Conservation (phyloP, 2,888 invertebrate species). For the Volucella inflata region DNA sequence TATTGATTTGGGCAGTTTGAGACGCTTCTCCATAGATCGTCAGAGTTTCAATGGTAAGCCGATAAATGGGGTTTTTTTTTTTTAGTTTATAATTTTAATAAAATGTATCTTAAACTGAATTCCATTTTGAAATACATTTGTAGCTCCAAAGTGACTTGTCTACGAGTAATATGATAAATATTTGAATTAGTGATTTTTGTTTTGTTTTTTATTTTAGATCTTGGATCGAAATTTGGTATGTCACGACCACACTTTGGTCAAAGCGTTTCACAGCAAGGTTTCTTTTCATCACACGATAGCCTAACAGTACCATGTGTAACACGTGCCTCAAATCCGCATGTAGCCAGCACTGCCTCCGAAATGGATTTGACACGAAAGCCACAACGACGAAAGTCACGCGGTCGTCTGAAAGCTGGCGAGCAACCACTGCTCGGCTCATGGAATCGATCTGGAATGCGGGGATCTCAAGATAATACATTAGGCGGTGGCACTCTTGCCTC, state of each 20-base stretch:
- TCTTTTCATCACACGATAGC: constrained; percentile 90
- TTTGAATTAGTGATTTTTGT: constrained; percentile 45
- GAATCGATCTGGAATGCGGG: constrained; percentile 85
- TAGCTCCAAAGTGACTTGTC: no score
- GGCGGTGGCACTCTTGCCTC: constrained; percentile 84
- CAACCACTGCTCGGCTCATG: constrained; percentile 89
- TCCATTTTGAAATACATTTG: constrained; percentile 3
- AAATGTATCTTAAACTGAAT: constrained; percentile 18
- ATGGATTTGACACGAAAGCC: constrained; percentile 88
- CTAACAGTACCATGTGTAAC: constrained; percentile 88
- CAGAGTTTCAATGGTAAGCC: constrained; percentile 83
- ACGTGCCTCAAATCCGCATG: constrained; percentile 85
- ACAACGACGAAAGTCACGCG: constrained; percentile 86
- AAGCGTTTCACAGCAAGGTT: constrained; percentile 86
- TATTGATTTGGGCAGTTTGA: constrained; percentile 82
- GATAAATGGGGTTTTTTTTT: neutral
- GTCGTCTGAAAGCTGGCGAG: constrained; percentile 90
- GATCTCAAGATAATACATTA: constrained; percentile 85
- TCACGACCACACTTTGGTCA: constrained; percentile 85
- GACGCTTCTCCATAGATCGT: constrained; percentile 83
- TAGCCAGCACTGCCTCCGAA: constrained; percentile 88
- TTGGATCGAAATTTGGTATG: constrained; percentile 92
- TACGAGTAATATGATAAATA: no score
- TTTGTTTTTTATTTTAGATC: constrained; percentile 85
- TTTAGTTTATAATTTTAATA: neutral